phyloP scores from a whole-genome alignment of 1,140 invertebrate species.

The Lethocerus indicus region DNA sequence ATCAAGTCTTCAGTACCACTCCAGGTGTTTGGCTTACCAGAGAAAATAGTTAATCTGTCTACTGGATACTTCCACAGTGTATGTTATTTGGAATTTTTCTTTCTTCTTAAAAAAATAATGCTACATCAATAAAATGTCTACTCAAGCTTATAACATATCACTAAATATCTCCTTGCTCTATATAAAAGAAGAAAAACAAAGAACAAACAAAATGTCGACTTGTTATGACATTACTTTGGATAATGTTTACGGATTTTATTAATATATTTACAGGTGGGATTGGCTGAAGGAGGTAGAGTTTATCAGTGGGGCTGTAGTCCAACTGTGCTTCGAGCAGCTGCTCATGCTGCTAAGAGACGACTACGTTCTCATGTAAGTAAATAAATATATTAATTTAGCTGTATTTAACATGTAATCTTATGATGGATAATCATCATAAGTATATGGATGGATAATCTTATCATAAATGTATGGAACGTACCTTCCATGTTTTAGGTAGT shows the following conservation, averaged over 20 bases:
- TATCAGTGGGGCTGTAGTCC: conserved; percentile 66
- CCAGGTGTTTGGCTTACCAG: conserved; percentile 34
- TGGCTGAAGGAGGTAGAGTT: conserved; percentile 44
- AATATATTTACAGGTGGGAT: no score
- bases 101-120: conserved; percentile 5
- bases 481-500: no score
- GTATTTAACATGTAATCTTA: no score
- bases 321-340: conserved; percentile 47
- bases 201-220: no score
- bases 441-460: no score
- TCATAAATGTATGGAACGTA: no score
- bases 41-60: conserved; percentile 42
- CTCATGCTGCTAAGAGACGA: conserved; percentile 38
- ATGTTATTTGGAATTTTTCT: conserved; percentile 24
- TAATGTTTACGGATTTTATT: no score
- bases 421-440: no score
- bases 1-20: conserved; percentile 40
- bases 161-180: no score
- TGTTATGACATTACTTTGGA: no score
- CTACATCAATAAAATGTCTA: conserved; percentile 1
- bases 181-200: no score
- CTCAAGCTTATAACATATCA: conserved; percentile 18
- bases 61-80: conserved; percentile 72
- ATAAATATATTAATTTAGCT: no score
- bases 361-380: conserved; percentile 25